These are phyloP conservation scores for Amblyornis subalaris DNA, from an alignment of 2,113 vertebrate species.

Conservation along the genomic window DNA sequence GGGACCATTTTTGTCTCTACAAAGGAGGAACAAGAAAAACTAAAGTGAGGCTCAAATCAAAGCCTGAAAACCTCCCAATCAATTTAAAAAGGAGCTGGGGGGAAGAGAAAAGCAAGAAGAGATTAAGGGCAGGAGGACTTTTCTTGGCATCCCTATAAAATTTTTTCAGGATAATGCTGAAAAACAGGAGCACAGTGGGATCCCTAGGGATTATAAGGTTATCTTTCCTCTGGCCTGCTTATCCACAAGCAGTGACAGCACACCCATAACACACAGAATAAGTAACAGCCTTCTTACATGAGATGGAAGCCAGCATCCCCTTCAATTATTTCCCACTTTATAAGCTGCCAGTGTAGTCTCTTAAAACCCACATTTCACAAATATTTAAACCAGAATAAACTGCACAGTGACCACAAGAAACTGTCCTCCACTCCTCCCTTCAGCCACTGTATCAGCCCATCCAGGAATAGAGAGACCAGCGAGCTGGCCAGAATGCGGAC, in stretches of 20 bases:
- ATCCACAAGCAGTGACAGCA: not conserved
- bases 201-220: not conserved
- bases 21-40: not conserved
- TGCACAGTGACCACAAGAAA: not conserved
- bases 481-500: not conserved
- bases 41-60: not conserved
- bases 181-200: rapidly evolving
- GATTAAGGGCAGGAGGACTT: not conserved
- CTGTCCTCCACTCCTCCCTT: not conserved
- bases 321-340: not conserved
- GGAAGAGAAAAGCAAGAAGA: not conserved
- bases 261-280: not conserved
- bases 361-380: rapidly evolving
- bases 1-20: not conserved
- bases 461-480: rapidly evolving
- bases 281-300: rapidly evolving
- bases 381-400: not conserved
- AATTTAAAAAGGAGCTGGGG: not conserved
- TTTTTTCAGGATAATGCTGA: not conserved
- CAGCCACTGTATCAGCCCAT: not conserved
- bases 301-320: not conserved
- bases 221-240: not conserved
- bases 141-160: not conserved
- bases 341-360: not conserved
- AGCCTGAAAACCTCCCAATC: not conserved